These are phyloP conservation scores for Octopus sinensis DNA, from an alignment of 1,140 invertebrate species.

Conservation along the genomic window DNA sequence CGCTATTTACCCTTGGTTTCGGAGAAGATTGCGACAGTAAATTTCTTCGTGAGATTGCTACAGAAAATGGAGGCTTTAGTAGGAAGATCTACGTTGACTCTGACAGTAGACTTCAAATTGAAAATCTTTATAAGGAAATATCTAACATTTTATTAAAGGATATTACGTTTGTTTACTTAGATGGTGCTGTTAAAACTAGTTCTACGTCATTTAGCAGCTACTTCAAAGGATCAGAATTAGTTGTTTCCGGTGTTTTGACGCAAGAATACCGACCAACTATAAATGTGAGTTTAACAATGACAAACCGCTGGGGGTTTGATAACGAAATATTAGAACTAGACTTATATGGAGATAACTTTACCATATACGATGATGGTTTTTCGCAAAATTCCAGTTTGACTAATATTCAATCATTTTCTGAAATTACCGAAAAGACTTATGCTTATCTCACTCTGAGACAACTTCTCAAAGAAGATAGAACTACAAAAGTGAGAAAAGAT, in stretches of 20 bases:
- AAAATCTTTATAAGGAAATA: background rate
- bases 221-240: background rate
- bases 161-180: background rate
- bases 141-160: background rate
- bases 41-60: background rate
- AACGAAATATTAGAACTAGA: background rate
- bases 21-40: background rate
- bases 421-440: background rate
- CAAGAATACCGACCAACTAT: background rate
- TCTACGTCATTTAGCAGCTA: background rate
- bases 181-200: background rate
- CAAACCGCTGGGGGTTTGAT: background rate
- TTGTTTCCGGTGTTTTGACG: background rate
- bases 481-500: background rate
- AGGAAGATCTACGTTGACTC: background rate
- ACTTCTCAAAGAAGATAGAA: background rate
- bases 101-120: background rate
- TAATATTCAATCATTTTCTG: background rate
- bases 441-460: background rate
- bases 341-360: background rate
- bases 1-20: background rate
- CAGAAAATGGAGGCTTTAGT: background rate
- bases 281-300: background rate
- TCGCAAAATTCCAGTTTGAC: background rate
- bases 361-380: background rate